Evolutionary conservation across 30 jellyfish, hydroid and myxozoan genomes (phyloP), one percentile per base, ranked within the genome.

Genomic region (Chrysaora quinquecirrha): DNA sequence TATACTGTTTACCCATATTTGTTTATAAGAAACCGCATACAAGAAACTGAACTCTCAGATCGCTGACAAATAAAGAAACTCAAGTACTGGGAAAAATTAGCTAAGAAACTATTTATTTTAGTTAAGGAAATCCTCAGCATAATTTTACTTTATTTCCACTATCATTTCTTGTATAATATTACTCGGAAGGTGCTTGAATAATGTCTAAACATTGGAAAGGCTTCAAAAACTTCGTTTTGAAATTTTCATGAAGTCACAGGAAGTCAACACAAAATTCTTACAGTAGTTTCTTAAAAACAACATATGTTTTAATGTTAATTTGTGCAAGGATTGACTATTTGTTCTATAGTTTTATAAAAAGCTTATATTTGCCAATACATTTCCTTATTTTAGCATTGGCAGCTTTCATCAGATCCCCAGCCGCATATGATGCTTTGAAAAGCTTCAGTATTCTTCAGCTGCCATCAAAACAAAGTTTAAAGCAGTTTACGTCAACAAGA

Each of bases 371-470:
- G 12, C 58, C 58, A 6, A 6, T 43, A 43, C 58, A 43, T 43
- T 43, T 43, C 58, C 58, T 43, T 25, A 20, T 58, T 58, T 58
- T 4, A 58, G 72, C 72, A 19, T 25, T 58, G 28, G 72, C 72
- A 25, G 32, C 20, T 58, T 58, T 19, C 32, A 58, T 58, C 32
- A 20, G 72, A 58, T 58, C 72, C 72, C 72, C 72, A 58, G 72
- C 72, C 20, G 72, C 72, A 58, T 58, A n/a, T n/a, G n/a, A n/a
- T n/a, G n/a, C n/a, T n/a, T n/a, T n/a, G n/a, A n/a, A n/a, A n/a
- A n/a, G n/a, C 32, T 58, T 25, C 72, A 58, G 32, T 19, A 25
- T 58, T 25, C 72, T 58, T 58, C 31, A 58, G 72, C 32, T 58
- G 32, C 72, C 32, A 19, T 19, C 31, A 20, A 19, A 20, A 58